A percentile compares a stretch with the other conserved stretches of the same genome.
Evolutionary conservation across 2,113 vertebrate species (phyloP).

Genomic region (Artemisiospiza belli): DNA sequence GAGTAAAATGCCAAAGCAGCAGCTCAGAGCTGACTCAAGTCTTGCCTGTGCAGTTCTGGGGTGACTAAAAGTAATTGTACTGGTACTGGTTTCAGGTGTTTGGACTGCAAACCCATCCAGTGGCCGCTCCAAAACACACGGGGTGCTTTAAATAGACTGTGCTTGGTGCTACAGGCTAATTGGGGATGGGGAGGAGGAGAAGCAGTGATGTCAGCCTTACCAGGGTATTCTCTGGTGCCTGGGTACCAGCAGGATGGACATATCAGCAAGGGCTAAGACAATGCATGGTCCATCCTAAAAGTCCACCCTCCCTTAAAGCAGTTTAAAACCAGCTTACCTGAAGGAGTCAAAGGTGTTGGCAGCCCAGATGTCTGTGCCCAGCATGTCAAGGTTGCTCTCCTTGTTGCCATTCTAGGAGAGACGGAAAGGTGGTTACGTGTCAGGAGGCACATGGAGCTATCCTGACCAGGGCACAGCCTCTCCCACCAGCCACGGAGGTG

Average conservation of each 20-base stretch:
- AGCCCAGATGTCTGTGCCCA: constrained; percentile 98
- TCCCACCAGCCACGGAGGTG: fast-evolving
- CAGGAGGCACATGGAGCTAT: fast-evolving
- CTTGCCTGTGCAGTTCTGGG: neutral
- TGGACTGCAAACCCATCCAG: neutral
- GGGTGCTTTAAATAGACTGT: neutral
- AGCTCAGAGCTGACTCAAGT: neutral
- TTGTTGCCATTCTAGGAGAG: constrained; percentile 89
- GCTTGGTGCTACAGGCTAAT: neutral
- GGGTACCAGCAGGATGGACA: neutral
- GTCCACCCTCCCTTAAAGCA: neutral
- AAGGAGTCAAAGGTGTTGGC: constrained; percentile 93
- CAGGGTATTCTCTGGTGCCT: neutral
- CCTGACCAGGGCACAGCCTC: neutral
- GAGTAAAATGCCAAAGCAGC: neutral
- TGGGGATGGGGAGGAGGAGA: neutral
- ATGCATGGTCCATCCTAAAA: neutral
- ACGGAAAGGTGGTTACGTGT: neutral
- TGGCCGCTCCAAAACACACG: fast-evolving
- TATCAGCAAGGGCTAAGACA: neutral
- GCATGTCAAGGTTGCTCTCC: constrained; percentile 88
- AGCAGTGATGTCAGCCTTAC: fast-evolving
- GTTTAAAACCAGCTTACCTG: constrained; percentile 76
- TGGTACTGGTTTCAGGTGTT: neutral
- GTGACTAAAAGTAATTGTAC: neutral